Percentiles rank a stretch among this genome's conserved stretches.
These are phyloP conservation scores for Psephotus haematonotus DNA, from an alignment of 2,113 vertebrate genomes.

Conservation along the genomic window DNA sequence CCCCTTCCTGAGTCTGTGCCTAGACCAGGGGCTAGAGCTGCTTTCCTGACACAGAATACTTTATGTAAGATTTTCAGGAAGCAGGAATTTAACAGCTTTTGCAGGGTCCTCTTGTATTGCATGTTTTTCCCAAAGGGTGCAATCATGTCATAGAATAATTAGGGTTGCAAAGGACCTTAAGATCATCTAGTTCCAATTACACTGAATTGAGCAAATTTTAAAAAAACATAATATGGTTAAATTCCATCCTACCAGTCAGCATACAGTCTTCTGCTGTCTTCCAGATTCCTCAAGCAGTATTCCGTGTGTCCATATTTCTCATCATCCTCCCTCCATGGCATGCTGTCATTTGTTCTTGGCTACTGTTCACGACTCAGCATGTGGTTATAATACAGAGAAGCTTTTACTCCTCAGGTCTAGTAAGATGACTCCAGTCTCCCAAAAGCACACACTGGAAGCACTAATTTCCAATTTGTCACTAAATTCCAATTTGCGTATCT, in stretches of 20 bases:
- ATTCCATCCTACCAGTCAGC: background rate
- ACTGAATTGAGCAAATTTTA: background rate
- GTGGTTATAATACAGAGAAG: background rate
- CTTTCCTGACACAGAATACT: background rate
- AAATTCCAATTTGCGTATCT: background rate
- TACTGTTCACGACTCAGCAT: background rate
- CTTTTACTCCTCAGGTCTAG: background rate
- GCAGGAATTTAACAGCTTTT: background rate
- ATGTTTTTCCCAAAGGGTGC: background rate
- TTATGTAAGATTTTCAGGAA: background rate
- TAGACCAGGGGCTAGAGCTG: background rate
- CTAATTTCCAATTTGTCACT: background rate
- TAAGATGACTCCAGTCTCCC: background rate
- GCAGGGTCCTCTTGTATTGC: background rate
- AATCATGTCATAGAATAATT: background rate
- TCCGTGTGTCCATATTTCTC: fast-evolving
- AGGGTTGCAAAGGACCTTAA: background rate
- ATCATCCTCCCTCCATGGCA: background rate
- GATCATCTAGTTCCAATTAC: background rate
- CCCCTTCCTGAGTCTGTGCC: background rate
- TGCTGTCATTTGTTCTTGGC: background rate
- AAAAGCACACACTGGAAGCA: background rate
- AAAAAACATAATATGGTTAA: background rate
- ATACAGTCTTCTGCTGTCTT: background rate
- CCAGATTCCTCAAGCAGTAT: background rate